Percentiles rank a stretch among this genome's conserved stretches.
Evolutionary conservation across 2,797 vertebrate genomes (phyloP).

Genomic region (Micromesistius poutassou): DNA sequence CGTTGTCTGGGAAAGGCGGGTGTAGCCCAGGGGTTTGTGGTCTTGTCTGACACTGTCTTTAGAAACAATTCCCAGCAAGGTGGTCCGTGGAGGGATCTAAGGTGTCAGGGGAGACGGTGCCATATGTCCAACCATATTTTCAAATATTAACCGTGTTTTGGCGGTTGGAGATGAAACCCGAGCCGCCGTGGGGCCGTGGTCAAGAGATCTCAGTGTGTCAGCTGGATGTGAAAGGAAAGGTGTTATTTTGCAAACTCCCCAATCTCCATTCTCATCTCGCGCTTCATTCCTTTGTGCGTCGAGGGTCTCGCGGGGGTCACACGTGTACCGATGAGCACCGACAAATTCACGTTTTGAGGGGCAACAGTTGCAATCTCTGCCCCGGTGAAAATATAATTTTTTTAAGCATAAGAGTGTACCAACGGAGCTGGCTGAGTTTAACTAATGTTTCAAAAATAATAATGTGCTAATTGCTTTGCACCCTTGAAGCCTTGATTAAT

Average conservation of each 20-base stretch:
- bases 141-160: conserved; percentile 59
- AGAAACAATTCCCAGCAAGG: conserved; percentile 76
- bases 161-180: conserved; percentile 59
- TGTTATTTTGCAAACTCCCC: conserved; percentile 67
- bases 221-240: conserved; percentile 58
- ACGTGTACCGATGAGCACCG: conserved; percentile 30
- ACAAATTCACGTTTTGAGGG: conserved; percentile 30
- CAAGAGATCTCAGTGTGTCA: conserved; percentile 47
- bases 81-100: conserved; percentile 59
- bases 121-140: conserved; percentile 67
- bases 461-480: conserved; percentile 29
- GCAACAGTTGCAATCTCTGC: background rate
- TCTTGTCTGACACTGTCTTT: conserved; percentile 75
- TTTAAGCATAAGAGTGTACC: too few relatives aligned
- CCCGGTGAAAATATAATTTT: too few relatives aligned
- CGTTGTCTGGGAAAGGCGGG: conserved; percentile 72
- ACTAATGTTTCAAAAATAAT: conserved; percentile 27
- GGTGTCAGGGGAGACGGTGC: conserved; percentile 71
- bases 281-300: conserved; percentile 43
- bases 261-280: conserved; percentile 67
- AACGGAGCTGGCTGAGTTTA: conserved; percentile 6
- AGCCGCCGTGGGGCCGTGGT: conserved; percentile 28
- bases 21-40: conserved; percentile 68
- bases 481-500: conserved; percentile 15
- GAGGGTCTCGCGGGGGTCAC: conserved; percentile 45